Conservation (phyloP, 2,113 vertebrate species). For the Calidris pygmaea region DNA sequence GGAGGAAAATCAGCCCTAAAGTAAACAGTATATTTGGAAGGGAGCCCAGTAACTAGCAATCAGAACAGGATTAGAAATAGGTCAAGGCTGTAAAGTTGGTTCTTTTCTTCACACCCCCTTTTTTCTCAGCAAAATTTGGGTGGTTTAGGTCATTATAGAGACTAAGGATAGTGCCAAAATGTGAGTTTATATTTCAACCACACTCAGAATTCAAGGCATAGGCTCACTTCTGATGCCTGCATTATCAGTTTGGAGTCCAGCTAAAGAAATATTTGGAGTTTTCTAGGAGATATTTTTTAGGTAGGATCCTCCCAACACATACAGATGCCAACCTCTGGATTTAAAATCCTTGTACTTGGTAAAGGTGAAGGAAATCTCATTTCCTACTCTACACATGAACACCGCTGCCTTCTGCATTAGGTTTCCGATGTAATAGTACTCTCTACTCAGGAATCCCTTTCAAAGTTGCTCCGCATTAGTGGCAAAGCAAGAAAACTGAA, state of each 20-base stretch:
- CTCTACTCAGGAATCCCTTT: not conserved
- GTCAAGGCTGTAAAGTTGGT: slow-evolving; percentile 35
- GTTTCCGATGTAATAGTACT: not conserved
- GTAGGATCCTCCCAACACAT: not conserved
- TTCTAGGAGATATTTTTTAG: not conserved
- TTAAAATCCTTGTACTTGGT: not conserved
- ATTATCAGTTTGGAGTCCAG: not conserved
- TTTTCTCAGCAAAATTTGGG: slow-evolving; percentile 1
- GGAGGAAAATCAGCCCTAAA: slow-evolving; percentile 57
- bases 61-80: slow-evolving; percentile 53
- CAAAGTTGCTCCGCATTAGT: not conserved
- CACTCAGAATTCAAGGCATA: not conserved
- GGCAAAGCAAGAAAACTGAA: not conserved
- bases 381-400: not conserved
- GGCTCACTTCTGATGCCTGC: not conserved
- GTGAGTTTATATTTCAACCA: not conserved
- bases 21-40: slow-evolving; percentile 54
- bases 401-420: not conserved
- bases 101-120: not conserved
- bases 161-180: not conserved
- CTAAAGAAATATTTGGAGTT: not conserved
- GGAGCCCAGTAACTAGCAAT: slow-evolving; percentile 47
- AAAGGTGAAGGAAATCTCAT: slow-evolving; percentile 1
- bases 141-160: not conserved
- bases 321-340: not conserved